Conservation (phyloP, 2,888 invertebrate genomes). For the Anthrax anthrax region DNA sequence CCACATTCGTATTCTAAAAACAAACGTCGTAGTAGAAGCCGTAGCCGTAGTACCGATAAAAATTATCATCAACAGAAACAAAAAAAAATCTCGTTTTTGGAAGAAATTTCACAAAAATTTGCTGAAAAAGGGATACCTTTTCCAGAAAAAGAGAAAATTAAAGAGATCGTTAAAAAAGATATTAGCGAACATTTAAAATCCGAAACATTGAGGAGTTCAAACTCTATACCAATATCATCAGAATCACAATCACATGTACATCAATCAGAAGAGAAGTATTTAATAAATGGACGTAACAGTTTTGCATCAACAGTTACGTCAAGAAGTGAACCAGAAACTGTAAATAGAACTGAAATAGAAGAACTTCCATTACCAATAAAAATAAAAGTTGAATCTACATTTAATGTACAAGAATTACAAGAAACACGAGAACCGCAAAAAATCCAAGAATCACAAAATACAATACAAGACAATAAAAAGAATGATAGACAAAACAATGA, state of each 20-base stretch:
- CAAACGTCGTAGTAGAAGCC: background rate
- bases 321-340: too few relatives aligned
- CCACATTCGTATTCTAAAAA: background rate
- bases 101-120: constrained; percentile 6
- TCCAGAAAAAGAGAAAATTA: constrained; percentile 3
- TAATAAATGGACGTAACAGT: too few relatives aligned
- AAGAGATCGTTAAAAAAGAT: background rate
- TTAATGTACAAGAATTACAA: too few relatives aligned
- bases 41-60: background rate
- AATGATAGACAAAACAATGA: too few relatives aligned
- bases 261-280: background rate
- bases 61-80: background rate
- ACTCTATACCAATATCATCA: too few relatives aligned
- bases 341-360: background rate
- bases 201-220: too few relatives aligned
- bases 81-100: constrained; percentile 3
- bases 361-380: constrained; percentile 1
- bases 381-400: constrained; percentile 3
- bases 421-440: too few relatives aligned
- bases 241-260: background rate
- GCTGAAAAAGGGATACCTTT: constrained; percentile 5
- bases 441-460: too few relatives aligned
- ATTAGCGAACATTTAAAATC: too few relatives aligned
- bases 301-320: too few relatives aligned
- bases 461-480: too few relatives aligned